Base-by-base conservation (phyloP, 2,888 invertebrate genomes). In the Scaptomyza cyrtandrae region DNA sequence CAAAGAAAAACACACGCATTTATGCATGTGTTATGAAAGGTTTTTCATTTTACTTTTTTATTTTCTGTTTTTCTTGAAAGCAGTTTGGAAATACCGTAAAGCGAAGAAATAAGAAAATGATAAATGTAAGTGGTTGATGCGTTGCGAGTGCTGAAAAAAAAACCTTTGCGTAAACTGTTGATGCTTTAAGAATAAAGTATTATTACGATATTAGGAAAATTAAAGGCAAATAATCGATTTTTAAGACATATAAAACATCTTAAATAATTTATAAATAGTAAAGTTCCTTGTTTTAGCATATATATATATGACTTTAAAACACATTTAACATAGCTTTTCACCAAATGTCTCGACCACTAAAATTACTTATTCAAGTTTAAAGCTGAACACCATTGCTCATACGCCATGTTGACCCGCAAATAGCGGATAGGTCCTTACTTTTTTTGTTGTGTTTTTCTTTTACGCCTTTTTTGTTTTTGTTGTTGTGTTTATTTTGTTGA, bases 11-110 rank as follows among this genome's bases (percentile, higher is more conserved):
- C 63, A 58, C 46, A 45, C 61, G 46, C 10, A 10, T 33, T 0
- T 14, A 9, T 14, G 39, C 56, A 61, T 60, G 78, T 68, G 73
- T 75, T 73, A 75, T 77, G 60, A 77, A 75, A 76, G 76, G 14
- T 61, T 52, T 50, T 24, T 3, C 1, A 3, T 44, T 44, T 19
- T 19, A 6, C 16, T 41, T 41, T 16, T 41, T 6, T 1, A 4
- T 41, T 16, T 24, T 58, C 14, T 33, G 11, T 33, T 52, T 14
- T 39, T 13, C n/a, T 45, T 45, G 19, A 9, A 45, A 27, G 14
- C 43, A 31, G 19, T 13, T 11, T 41, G 14, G 16, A 69, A 59
- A 53, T 65, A 16, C 41, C 46, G 43, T 11, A 35, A 41, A 27
- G 6, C 6, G 24, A 24, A 14, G 24, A 10, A n/a, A 46, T 62